Evolutionary conservation across 2,797 vertebrate species (phyloP).

Genomic region (Oreortyx pictus): DNA sequence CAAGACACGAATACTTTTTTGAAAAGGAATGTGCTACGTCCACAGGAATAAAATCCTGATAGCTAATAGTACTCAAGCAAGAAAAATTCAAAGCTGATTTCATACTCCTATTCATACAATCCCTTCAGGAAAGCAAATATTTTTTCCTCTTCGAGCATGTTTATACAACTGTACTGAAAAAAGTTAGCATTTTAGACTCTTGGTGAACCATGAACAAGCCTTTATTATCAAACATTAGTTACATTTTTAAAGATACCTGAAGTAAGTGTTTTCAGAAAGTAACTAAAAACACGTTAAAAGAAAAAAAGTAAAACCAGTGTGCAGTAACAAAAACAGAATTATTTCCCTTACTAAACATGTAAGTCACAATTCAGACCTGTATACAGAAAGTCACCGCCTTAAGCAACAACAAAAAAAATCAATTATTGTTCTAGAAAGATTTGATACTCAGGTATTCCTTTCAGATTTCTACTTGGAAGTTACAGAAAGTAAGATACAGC

Average conservation of each 20-base stretch:
- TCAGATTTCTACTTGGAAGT: background rate
- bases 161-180: background rate
- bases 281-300: background rate
- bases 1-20: background rate
- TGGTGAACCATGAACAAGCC: background rate
- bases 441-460: background rate
- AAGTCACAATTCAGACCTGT: background rate
- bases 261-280: background rate
- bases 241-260: background rate
- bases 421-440: background rate
- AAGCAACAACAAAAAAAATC: background rate
- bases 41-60: background rate
- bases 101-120: background rate
- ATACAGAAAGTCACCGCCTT: background rate
- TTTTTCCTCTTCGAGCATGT: background rate
- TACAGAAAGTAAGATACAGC: background rate
- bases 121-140: background rate
- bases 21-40: background rate
- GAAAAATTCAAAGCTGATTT: background rate
- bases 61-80: background rate
- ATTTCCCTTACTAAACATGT: background rate
- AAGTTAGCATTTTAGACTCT: background rate
- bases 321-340: background rate
- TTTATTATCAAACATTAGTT: background rate
- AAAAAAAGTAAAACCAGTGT: rapidly evolving